Evolutionary conservation across 37 sponge, comb jelly and placozoan genomes (phyloP), one percentile per base, ranked within the genome.

Genomic region (Ephydatia muelleri): DNA sequence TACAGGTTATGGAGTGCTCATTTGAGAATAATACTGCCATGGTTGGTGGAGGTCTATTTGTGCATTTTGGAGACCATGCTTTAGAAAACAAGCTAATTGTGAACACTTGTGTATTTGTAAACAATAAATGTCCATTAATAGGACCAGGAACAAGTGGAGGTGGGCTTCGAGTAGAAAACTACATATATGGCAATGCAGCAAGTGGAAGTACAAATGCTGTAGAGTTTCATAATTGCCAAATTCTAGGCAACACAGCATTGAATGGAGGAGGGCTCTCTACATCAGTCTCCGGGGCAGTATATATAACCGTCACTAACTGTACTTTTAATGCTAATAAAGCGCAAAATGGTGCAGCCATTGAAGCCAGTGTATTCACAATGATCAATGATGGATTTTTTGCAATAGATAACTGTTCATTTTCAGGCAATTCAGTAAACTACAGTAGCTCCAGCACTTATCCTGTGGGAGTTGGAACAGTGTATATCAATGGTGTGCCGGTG

Each of bases 21-120:
- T 86, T 91, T 37, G 14, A 22, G 0, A 14, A 68, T 13, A 91
- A 91, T 35, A 27, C 3, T 32, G 91, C 91, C 8, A 19, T 57
- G 0, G 73, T 79, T 79, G 91, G 91, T 32, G 91, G 87, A 8
- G 91, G 87, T 32, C 8, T 86, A n/a, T 86, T 91, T 65, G 64
- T 86, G 0, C 83, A 86, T 33, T 78, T 91, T 74, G 57, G 78
- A 28, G 91, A 86, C 48, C 39, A 36, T 32, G n/a, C 67, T 30
- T 1, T 5, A 37, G 38, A 69, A 47, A 91, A 86, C 36, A 49
- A 12, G 8, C 36, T 91, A 4, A 5, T 6, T 8, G 40, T 86
- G 5, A 85, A 90, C 36, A 47, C 0, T 21, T 80, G 86, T 25
- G 27, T 47, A 16, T 83, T 64, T 43, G 72, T 23, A 21, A 65